phyloP scores from a whole-genome alignment of 2,888 invertebrate species.

The Ferdinandea cuprea region DNA sequence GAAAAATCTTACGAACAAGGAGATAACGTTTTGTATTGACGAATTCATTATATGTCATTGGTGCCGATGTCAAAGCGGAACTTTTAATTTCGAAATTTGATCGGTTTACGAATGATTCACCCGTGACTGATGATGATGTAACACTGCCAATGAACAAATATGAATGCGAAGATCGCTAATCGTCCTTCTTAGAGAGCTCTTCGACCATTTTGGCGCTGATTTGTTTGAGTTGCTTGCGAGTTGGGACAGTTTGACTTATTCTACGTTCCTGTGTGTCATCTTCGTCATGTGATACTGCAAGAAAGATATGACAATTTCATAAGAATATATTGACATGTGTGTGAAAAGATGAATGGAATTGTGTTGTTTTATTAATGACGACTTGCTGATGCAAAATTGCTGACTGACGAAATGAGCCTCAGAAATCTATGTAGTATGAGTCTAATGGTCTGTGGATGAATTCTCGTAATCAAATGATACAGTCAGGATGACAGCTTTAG shows the following conservation, averaged over 20 bases:
- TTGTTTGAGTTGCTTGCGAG: conserved; percentile 80
- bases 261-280: conserved; percentile 41
- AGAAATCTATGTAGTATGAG: too few relatives aligned
- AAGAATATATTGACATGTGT: background rate
- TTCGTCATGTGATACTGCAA: conserved; percentile 32
- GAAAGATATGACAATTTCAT: background rate
- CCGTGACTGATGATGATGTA: background rate
- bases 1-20: conserved; percentile 20
- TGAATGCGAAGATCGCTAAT: conserved; percentile 68
- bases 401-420: too few relatives aligned
- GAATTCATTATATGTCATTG: conserved; percentile 5
- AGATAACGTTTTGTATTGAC: conserved; percentile 17
- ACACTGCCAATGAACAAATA: background rate
- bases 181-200: conserved; percentile 80
- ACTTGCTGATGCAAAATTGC: too few relatives aligned
- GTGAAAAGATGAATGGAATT: background rate
- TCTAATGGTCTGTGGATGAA: too few relatives aligned
- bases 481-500: too few relatives aligned
- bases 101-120: background rate
- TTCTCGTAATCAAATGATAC: too few relatives aligned
- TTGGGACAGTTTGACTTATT: conserved; percentile 78
- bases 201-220: conserved; percentile 81
- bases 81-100: conserved; percentile 33
- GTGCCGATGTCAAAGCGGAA: conserved; percentile 22
- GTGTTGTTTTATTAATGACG: too few relatives aligned